phyloP scores from a whole-genome alignment of 2,888 invertebrate species.

The Ophion ellenae region DNA sequence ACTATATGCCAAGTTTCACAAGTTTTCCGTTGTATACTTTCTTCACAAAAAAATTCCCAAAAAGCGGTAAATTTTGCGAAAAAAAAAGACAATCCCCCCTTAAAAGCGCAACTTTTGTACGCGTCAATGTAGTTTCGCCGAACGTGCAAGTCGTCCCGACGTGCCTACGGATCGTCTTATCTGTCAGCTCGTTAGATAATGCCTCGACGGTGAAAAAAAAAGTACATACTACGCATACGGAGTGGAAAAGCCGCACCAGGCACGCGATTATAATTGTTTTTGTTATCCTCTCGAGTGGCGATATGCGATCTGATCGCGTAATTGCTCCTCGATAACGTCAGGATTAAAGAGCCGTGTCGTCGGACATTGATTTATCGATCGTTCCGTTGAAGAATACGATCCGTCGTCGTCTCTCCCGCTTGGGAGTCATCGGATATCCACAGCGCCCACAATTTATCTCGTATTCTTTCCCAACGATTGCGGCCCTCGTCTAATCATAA shows the following conservation, averaged over 20 bases:
- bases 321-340: neutral
- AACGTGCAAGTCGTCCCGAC: neutral
- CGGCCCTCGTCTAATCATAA: conserved; percentile 1
- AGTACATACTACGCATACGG: no score
- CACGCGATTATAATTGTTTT: conserved; percentile 10
- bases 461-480: neutral
- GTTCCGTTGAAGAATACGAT: conserved; percentile 43
- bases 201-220: neutral
- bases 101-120: conserved; percentile 11
- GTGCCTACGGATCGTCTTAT: conserved; percentile 36
- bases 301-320: conserved; percentile 25
- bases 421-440: conserved; percentile 37
- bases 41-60: no score
- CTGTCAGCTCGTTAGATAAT: conserved; percentile 32
- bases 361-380: conserved; percentile 59
- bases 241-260: neutral
- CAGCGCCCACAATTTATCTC: conserved; percentile 4
- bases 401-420: neutral
- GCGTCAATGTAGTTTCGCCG: neutral
- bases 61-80: no score
- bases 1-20: no score
- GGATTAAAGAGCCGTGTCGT: conserved; percentile 14
- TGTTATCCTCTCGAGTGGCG: conserved; percentile 5
- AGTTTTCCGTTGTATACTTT: no score
- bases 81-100: no score